Percentiles rank a stretch among this genome's conserved stretches.
phyloP scores from a whole-genome alignment of 2,888 invertebrate species.

The Craniophora ligustri region DNA sequence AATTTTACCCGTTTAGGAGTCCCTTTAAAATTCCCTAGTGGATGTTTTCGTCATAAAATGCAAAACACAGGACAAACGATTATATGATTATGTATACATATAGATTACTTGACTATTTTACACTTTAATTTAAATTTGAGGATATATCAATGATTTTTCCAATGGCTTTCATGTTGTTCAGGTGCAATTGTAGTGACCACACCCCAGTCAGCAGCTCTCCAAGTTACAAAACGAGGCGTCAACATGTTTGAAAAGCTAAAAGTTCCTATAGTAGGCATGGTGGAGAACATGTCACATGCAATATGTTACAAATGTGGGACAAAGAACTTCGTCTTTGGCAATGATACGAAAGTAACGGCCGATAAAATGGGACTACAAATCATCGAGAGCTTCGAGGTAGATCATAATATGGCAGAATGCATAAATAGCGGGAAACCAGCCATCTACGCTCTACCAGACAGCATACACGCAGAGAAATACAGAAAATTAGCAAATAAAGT shows the following conservation, averaged over 20 bases:
- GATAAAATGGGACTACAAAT: constrained; percentile 90
- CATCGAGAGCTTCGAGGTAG: constrained; percentile 92
- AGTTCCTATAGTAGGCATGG: constrained; percentile 95
- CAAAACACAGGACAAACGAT: no score
- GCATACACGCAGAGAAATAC: constrained; percentile 83
- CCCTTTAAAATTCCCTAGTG: no score
- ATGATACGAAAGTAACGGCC: constrained; percentile 89
- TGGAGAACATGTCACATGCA: constrained; percentile 96
- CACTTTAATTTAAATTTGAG: no score
- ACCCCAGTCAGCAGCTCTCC: constrained; percentile 95
- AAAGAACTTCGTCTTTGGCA: constrained; percentile 92
- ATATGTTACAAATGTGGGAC: constrained; percentile 93
- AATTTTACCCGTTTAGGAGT: no score
- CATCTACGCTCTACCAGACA: constrained; percentile 90
- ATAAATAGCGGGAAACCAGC: constrained; percentile 93
- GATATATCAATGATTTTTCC: background rate
- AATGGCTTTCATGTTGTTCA: constrained; percentile 62
- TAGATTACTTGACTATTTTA: no score
- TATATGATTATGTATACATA: no score
- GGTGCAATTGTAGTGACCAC: constrained; percentile 97
- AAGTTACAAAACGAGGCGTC: constrained; percentile 95
- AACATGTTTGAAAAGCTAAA: constrained; percentile 95
- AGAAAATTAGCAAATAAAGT: constrained; percentile 81
- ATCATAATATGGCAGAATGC: constrained; percentile 90
- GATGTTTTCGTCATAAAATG: no score